Evolutionary conservation across 2,113 vertebrate species (phyloP), one percentile per base, ranked within the genome.

Genomic region (Nettapus auritus): DNA sequence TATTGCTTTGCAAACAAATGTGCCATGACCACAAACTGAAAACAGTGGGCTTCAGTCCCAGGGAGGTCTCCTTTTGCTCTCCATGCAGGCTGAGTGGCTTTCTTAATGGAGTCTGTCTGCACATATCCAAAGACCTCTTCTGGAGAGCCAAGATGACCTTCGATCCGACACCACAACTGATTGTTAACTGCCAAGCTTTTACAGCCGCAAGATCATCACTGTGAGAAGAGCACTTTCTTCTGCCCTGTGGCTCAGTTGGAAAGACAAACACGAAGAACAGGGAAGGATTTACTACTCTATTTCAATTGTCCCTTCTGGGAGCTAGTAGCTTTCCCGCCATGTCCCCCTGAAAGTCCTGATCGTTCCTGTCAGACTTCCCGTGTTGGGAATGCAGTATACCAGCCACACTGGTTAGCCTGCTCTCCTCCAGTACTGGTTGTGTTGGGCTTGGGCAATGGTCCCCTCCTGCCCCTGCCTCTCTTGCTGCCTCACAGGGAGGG

Each of bases 1-100:
- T 56, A 66, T 52, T 86, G 82, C 84, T 93, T 93, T 82, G 63
- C 86, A 94, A 93, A 95, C 67, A 92, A 80, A 90, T 68, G 13
- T 90, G 59, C 48, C 89, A 90, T 82, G 64, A 93, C 71, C 91
- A 87, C 91, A 94, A 86, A 79, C 80, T 33, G 48, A 83, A 90
- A 97, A 87, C 71, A 92, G 82, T n/a, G 33, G 80, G 89, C 74
- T 90, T 94, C 28, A 29, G 64, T 94, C 71, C 69, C 64, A 76
- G 64, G 18, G 25, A 89, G 70, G 52, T 36, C 26, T 88, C 62
- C 62, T 80, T 77, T 81, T 82, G 17, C 42, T 84, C 40, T 81
- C n/a, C 29, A 19, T 74, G 53, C n/a, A 68, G 78, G 71, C 40
- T 68, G 59, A 52, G 66, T 7, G 33, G 13, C 23, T 73, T 96